Evolutionary conservation across 2,797 vertebrate species (phyloP).

Genomic region (Galaxias olidus): DNA sequence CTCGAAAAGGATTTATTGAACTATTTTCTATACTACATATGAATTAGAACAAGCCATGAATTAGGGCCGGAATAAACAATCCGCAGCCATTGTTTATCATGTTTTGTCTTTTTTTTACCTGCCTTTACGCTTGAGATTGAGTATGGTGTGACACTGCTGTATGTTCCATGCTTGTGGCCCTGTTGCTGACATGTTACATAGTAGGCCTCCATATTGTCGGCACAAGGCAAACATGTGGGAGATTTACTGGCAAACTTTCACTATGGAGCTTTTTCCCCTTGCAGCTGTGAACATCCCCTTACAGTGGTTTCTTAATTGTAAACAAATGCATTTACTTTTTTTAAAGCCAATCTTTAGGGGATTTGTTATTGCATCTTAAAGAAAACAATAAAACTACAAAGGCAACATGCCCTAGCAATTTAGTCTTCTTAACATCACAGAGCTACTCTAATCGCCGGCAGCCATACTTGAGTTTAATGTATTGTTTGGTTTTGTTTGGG

Average conservation of each 20-base stretch:
- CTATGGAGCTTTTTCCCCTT: constrained; percentile 21
- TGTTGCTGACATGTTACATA: not conserved
- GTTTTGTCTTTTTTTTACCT: no score
- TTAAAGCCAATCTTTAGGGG: constrained; percentile 3
- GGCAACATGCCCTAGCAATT: constrained; percentile 8
- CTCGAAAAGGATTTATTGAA: no score
- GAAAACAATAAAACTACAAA: constrained; percentile 13
- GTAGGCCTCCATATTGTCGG: not conserved
- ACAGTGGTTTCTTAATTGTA: constrained; percentile 12
- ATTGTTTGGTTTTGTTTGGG: no score
- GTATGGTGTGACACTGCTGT: no score
- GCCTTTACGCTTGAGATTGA: no score
- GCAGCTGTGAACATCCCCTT: constrained; percentile 6
- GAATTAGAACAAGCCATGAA: no score
- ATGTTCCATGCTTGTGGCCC: no score
- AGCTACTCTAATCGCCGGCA: not conserved
- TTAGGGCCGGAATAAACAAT: no score
- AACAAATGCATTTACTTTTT: constrained; percentile 15
- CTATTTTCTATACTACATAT: no score
- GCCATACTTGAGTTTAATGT: not conserved
- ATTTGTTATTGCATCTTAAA: not conserved
- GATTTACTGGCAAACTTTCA: constrained; percentile 15
- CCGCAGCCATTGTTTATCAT: no score
- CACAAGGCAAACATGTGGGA: not conserved
- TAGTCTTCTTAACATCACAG: not conserved